Conservation (phyloP, 1,140 invertebrate species). For the Ceratina japonica region DNA sequence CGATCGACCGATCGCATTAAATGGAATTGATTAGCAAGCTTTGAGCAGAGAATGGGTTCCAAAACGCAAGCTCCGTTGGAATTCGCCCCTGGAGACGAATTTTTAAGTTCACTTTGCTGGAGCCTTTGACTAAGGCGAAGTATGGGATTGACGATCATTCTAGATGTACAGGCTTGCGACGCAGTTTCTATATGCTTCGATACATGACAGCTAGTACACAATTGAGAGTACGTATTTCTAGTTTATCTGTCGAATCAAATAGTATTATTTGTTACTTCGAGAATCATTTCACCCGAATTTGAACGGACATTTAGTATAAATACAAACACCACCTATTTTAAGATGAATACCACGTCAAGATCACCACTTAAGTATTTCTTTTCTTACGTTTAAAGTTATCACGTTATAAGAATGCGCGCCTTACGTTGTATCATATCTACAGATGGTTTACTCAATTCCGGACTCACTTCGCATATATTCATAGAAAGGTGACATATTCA, state of each 20-base stretch:
- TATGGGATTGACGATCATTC: slow-evolving; percentile 78
- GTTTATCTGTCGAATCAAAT: too few species aligned
- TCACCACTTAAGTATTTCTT: slow-evolving; percentile 39
- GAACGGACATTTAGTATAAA: slow-evolving; percentile 13
- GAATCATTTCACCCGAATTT: not conserved
- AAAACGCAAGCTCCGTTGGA: slow-evolving; percentile 61
- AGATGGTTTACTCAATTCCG: too few species aligned
- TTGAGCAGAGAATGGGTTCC: slow-evolving; percentile 71
- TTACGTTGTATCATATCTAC: slow-evolving; percentile 20
- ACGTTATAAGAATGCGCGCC: slow-evolving; percentile 65
- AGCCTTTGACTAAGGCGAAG: slow-evolving; percentile 72
- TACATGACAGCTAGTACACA: slow-evolving; percentile 46
- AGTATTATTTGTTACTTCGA: not conserved
- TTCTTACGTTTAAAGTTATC: slow-evolving; percentile 58
- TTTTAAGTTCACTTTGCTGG: slow-evolving; percentile 34
- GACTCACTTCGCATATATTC: too few species aligned
- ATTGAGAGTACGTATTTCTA: too few species aligned
- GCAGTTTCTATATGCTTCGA: slow-evolving; percentile 60
- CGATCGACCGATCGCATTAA: slow-evolving; percentile 23
- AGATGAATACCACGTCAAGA: slow-evolving; percentile 27
- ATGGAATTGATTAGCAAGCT: slow-evolving; percentile 66
- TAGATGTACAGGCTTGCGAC: slow-evolving; percentile 72
- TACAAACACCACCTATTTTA: slow-evolving; percentile 32
- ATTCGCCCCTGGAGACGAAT: slow-evolving; percentile 25
- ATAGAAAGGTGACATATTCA: too few species aligned